Percentiles rank a stretch among this genome's conserved stretches.
These are phyloP conservation scores for Venusia cambrica DNA, from an alignment of 2,888 invertebrate genomes.

Conservation along the genomic window DNA sequence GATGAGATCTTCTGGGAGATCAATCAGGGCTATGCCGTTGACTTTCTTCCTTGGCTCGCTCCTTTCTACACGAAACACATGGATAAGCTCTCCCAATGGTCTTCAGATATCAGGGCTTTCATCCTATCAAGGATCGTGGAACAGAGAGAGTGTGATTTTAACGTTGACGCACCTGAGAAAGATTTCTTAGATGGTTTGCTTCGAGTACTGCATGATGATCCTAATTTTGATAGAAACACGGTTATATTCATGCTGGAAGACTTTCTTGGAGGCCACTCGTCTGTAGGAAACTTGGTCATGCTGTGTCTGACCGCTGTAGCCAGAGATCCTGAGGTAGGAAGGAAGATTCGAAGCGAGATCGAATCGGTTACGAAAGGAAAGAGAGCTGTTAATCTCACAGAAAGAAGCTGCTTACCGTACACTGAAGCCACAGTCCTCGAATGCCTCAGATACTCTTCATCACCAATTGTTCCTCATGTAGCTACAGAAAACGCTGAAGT, in stretches of 20 bases:
- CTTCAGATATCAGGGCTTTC: constrained; percentile 85
- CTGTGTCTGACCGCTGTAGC: constrained; percentile 86
- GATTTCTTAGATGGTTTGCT: constrained; percentile 92
- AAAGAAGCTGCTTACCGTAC: constrained; percentile 86
- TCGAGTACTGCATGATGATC: constrained; percentile 84
- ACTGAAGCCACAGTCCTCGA: constrained; percentile 92
- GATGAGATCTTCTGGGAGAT: constrained; percentile 96
- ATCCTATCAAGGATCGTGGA: constrained; percentile 87
- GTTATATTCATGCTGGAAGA: constrained; percentile 92
- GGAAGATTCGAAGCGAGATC: constrained; percentile 85
- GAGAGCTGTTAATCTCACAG: constrained; percentile 82
- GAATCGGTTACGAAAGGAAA: constrained; percentile 80
- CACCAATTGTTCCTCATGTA: constrained; percentile 95
- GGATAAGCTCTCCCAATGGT: constrained; percentile 85
- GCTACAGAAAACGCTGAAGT: constrained; percentile 89
- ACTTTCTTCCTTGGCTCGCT: constrained; percentile 91
- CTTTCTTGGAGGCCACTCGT: constrained; percentile 93
- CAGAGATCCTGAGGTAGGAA: constrained; percentile 83
- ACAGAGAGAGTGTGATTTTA: constrained; percentile 76
- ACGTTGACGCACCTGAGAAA: constrained; percentile 82
- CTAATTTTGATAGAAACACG: constrained; percentile 86
- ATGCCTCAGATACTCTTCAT: constrained; percentile 88
- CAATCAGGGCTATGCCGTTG: constrained; percentile 93
- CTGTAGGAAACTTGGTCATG: constrained; percentile 92
- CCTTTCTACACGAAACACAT: constrained; percentile 87